Evolutionary conservation across 2,797 vertebrate species (phyloP).

Genomic region (Amazona finschi): DNA sequence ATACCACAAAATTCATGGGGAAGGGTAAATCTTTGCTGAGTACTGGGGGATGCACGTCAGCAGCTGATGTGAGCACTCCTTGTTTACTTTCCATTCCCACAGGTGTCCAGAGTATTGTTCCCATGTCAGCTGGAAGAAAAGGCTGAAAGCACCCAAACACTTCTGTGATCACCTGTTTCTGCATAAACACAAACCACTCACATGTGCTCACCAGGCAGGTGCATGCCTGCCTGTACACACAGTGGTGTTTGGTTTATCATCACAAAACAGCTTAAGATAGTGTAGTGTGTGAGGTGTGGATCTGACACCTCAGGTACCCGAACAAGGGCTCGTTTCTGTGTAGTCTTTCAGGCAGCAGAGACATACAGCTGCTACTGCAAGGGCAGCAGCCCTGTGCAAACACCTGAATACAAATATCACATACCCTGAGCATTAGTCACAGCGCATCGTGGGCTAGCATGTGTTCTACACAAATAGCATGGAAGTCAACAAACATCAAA

Average conservation of each 20-base stretch:
- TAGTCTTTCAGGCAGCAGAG: background rate
- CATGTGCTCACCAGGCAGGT: background rate
- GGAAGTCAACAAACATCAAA: background rate
- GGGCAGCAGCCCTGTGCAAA: background rate
- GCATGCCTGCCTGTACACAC: background rate
- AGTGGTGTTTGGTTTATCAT: background rate
- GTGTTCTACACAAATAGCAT: background rate
- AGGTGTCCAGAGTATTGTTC: background rate
- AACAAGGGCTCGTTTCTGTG: background rate
- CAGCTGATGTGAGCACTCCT: background rate
- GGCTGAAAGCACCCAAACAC: background rate
- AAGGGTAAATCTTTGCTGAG: background rate
- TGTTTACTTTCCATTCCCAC: background rate
- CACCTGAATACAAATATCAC: background rate
- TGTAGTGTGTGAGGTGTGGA: background rate
- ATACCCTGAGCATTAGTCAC: background rate
- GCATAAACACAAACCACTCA: background rate
- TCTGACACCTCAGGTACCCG: background rate
- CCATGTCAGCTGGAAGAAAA: background rate
- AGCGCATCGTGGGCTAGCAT: accelerated
- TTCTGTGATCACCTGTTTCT: background rate
- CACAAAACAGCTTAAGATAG: accelerated
- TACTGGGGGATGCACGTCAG: background rate
- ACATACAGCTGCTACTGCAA: background rate
- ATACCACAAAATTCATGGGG: background rate